phyloP scores from a whole-genome alignment of 1,140 invertebrate species.

The Drosophila parvula region DNA sequence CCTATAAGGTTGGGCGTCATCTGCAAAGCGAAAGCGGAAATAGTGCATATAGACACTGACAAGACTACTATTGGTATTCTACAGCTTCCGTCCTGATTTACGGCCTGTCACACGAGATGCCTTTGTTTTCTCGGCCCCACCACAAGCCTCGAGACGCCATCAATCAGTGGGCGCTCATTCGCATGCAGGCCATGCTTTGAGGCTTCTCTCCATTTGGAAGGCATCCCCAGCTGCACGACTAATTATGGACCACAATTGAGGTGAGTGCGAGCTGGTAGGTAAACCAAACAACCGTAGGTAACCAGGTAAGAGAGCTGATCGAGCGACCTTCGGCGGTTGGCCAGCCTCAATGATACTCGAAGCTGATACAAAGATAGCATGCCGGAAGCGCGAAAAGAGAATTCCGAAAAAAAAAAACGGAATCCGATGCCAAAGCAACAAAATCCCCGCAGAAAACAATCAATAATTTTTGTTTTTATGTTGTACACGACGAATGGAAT shows the following conservation, averaged over 20 bases:
- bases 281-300: background rate
- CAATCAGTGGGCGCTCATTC: slow-evolving; percentile 49
- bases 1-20: slow-evolving; percentile 83
- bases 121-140: slow-evolving; percentile 35
- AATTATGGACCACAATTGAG: slow-evolving; percentile 72
- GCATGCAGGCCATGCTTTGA: slow-evolving; percentile 48
- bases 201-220: slow-evolving; percentile 50
- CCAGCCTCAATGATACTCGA: slow-evolving; percentile 66
- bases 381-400: slow-evolving; percentile 65
- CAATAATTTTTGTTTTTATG: slow-evolving; percentile 50
- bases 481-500: slow-evolving; percentile 35
- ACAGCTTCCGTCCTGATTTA: slow-evolving; percentile 67
- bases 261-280: slow-evolving; percentile 25
- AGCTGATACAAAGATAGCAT: slow-evolving; percentile 62
- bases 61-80: slow-evolving; percentile 29
- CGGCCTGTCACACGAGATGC: slow-evolving; percentile 51
- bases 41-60: background rate
- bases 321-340: slow-evolving; percentile 60
- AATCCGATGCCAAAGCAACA: slow-evolving; percentile 28
- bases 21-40: slow-evolving; percentile 56
- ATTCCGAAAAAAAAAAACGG: slow-evolving; percentile 44
- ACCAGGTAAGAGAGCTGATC: slow-evolving; percentile 29
- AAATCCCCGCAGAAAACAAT: slow-evolving; percentile 59
- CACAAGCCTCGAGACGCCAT: slow-evolving; percentile 40
- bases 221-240: slow-evolving; percentile 62